Evolutionary conservation across 2,888 invertebrate species (phyloP).

Genomic region (Ceraclea dissimilis): DNA sequence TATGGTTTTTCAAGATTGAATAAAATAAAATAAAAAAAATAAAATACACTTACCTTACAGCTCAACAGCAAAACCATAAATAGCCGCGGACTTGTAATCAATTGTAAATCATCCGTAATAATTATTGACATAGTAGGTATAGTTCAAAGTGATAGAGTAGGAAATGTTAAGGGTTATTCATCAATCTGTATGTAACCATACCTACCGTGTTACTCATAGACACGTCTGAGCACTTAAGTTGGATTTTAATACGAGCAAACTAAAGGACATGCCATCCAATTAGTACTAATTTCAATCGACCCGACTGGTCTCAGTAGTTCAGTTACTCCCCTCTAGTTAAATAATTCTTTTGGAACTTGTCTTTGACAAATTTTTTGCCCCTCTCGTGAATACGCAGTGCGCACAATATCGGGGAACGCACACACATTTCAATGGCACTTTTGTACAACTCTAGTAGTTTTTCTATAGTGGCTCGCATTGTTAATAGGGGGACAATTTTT

Average conservation of each 20-base stretch:
- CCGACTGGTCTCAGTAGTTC: constrained; percentile 7
- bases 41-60: no score
- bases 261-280: constrained; percentile 17
- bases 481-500: constrained; percentile 3
- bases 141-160: no score
- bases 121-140: no score
- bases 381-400: constrained; percentile 17
- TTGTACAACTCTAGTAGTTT: constrained; percentile 15
- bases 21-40: no score
- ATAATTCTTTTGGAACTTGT: not conserved
- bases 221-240: no score
- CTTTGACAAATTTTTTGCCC: constrained; percentile 18
- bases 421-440: constrained; percentile 18
- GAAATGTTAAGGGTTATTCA: no score
- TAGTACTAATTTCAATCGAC: constrained; percentile 21
- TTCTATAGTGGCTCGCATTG: constrained; percentile 16
- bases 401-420: constrained; percentile 14
- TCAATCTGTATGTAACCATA: no score
- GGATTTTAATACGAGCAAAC: constrained; percentile 6
- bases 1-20: no score
- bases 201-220: no score
- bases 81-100: no score
- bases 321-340: constrained; percentile 4
- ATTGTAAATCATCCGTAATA: no score
- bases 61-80: no score